phyloP scores from a whole-genome alignment of 1,140 invertebrate species.

The Neodiprion lecontei region DNA sequence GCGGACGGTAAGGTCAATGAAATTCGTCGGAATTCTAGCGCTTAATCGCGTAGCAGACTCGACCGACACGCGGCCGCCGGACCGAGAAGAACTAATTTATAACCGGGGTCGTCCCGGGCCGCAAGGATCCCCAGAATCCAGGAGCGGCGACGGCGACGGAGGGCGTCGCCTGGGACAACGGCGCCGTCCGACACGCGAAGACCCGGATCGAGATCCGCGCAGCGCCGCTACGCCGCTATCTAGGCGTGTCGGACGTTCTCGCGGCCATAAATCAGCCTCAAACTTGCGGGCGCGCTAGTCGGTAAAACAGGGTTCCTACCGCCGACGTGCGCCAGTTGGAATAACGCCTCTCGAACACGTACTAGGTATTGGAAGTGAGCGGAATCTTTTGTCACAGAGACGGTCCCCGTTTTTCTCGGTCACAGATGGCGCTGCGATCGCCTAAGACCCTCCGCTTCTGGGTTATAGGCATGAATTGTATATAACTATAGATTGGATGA shows the following conservation, averaged over 20 bases:
- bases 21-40: not conserved
- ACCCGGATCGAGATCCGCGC: not conserved
- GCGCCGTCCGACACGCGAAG: constrained; percentile 2
- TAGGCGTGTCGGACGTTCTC: constrained; percentile 6
- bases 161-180: constrained; percentile 5
- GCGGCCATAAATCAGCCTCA: not conserved
- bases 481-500: too few relatives aligned
- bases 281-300: not conserved
- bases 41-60: constrained; percentile 1
- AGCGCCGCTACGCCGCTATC: not conserved
- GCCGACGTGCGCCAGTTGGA: not conserved
- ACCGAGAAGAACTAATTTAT: constrained; percentile 5
- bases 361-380: too few relatives aligned
- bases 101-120: not conserved
- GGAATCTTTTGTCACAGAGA: too few relatives aligned
- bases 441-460: too few relatives aligned
- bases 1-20: not conserved
- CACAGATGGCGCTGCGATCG: too few relatives aligned
- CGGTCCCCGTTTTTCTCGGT: too few relatives aligned
- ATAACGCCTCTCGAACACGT: too few relatives aligned
- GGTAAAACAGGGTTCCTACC: not conserved
- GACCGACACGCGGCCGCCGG: not conserved
- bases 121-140: too few relatives aligned
- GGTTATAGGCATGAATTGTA: too few relatives aligned
- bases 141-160: not conserved